Base-by-base conservation (phyloP, 2,888 invertebrate species). In the Bedellia somnulentella region DNA sequence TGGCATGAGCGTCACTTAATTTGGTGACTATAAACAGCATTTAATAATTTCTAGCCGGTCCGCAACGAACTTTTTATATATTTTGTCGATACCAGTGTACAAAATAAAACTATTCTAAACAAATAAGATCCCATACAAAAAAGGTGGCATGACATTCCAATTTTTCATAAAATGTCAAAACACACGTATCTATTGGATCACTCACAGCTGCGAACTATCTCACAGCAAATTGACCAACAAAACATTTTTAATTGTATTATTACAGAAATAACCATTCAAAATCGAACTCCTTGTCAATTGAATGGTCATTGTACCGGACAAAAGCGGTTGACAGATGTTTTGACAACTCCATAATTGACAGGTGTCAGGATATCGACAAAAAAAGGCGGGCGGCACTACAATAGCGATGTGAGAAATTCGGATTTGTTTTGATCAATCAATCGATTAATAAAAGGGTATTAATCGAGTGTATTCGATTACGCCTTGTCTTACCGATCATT, bases 261-360 rank as follows among this genome's bases (percentile, higher is more conserved):
- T 36, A 33, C 37, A n/a, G n/a, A 24, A 24, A 24, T 24, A 24
- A 2, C n/a, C 24, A 24, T 10, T 24, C 24, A 12, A 24, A 5
- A 24, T 2, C 8, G 12, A 10, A 11, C 15, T n/a, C n/a, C n/a
- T n/a, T n/a, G n/a, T n/a, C n/a, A n/a, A n/a, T n/a, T 26, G 9
- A 26, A 8, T 14, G 37, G 41, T 36, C 45, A 46, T 48, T 48
- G 49, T 49, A 40, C 24, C n/a, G n/a, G n/a, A n/a, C n/a, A n/a
- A n/a, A n/a, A n/a, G n/a, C n/a, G n/a, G 27, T 34, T 27, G 40
- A 31, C 25, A 29, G 39, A 42, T 44, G 43, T 52, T 26, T 25
- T 31, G 57, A 55, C 58, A 57, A 52, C 47, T 41, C 40, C n/a
- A n/a, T 57, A 53, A 58, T 49, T 53, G 59, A 56, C 61, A 59